These are phyloP conservation scores for Alviniconcha marisindica DNA, from an alignment of 1,140 invertebrate species.

Conservation along the genomic window DNA sequence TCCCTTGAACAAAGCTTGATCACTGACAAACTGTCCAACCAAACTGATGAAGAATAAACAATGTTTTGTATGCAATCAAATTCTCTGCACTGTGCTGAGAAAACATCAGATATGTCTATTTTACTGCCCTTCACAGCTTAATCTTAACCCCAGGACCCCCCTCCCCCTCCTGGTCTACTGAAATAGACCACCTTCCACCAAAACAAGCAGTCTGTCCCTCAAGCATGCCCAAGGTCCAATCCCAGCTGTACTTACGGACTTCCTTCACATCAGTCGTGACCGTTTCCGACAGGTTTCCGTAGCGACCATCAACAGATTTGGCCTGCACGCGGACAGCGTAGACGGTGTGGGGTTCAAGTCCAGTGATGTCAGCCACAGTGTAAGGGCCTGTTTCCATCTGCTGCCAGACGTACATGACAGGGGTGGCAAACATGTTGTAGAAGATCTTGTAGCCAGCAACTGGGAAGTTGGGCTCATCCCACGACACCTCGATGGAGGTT, in stretches of 20 bases:
- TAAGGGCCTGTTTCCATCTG: constrained; percentile 69
- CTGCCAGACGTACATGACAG: constrained; percentile 68
- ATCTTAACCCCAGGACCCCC: no score
- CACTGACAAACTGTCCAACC: no score
- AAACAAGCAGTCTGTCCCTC: no score
- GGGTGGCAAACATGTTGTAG: constrained; percentile 67
- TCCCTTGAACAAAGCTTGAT: no score
- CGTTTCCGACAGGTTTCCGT: constrained; percentile 69
- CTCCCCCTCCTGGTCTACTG: no score
- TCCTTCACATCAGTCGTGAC: constrained; percentile 55
- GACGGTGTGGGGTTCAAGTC: constrained; percentile 92
- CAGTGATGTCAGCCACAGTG: constrained; percentile 84
- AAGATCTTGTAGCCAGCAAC: constrained; percentile 88
- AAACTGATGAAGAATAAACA: no score
- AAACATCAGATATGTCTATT: no score
- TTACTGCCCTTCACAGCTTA: no score
- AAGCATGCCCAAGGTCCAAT: no score
- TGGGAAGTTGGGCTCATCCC: constrained; percentile 86
- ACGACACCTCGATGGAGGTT: constrained; percentile 95
- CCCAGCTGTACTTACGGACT: constrained; percentile 40
- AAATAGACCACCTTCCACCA: no score
- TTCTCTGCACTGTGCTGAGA: no score
- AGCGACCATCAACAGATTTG: constrained; percentile 66
- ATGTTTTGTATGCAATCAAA: no score
- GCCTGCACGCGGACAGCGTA: constrained; percentile 91